These are phyloP conservation scores for Crematogaster levior DNA, from an alignment of 2,888 invertebrate species.

Conservation along the genomic window DNA sequence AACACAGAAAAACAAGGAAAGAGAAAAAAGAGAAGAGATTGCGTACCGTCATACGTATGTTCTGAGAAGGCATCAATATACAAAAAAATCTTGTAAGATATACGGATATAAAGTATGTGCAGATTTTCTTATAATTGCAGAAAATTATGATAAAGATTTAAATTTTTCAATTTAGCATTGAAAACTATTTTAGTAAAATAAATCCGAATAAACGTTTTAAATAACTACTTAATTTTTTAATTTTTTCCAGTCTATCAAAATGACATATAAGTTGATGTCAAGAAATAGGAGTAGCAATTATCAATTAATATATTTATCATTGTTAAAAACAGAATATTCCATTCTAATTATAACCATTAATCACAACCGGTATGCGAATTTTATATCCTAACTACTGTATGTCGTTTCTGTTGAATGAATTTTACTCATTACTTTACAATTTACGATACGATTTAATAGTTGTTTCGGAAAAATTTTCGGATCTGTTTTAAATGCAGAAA, in stretches of 20 bases:
- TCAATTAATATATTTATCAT: neutral
- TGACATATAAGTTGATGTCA: neutral
- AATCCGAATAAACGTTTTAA: neutral
- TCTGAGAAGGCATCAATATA: neutral
- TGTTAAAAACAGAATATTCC: neutral
- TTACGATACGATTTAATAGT: neutral
- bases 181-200: neutral
- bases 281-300: neutral
- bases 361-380: neutral
- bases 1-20: neutral
- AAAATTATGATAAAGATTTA: neutral
- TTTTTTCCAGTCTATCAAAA: neutral
- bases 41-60: too few species aligned
- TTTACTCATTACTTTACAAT: neutral
- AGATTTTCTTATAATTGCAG: neutral
- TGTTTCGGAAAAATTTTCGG: neutral
- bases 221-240: neutral
- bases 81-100: neutral
- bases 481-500: slow-evolving; percentile 35
- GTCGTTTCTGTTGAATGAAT: neutral
- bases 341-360: neutral
- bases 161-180: neutral
- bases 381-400: neutral
- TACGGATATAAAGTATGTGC: too few species aligned
- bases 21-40: neutral